Conservation (phyloP, 2,888 invertebrate genomes). For the Drosophila rellima region DNA sequence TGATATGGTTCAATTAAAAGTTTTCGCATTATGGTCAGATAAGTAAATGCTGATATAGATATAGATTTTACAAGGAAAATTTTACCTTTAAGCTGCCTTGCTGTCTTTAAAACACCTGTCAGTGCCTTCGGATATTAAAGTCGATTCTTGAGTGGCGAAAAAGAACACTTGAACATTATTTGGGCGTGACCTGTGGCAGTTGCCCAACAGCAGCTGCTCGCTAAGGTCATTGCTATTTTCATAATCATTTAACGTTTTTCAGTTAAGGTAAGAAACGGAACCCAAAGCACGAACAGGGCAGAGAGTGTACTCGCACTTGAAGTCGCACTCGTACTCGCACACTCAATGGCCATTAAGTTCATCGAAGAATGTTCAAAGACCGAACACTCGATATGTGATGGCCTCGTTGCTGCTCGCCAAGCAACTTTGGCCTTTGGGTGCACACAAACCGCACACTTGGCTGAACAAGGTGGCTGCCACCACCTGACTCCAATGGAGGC, state of each 20-base stretch:
- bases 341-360: slow-evolving; percentile 78
- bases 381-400: slow-evolving; percentile 58
- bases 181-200: slow-evolving; percentile 71
- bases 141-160: slow-evolving; percentile 27
- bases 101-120: not conserved
- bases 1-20: too few relatives aligned
- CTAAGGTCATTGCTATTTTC: slow-evolving; percentile 72
- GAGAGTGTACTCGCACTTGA: slow-evolving; percentile 14
- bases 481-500: slow-evolving; percentile 55
- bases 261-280: slow-evolving; percentile 24
- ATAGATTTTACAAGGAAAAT: too few relatives aligned
- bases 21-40: too few relatives aligned
- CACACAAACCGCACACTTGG: slow-evolving; percentile 68
- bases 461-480: slow-evolving; percentile 68
- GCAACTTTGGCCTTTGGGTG: slow-evolving; percentile 57
- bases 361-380: slow-evolving; percentile 75
- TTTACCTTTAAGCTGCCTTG: not conserved
- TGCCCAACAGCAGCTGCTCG: slow-evolving; percentile 37
- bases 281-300: not conserved
- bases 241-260: slow-evolving; percentile 72
- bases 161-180: slow-evolving; percentile 64
- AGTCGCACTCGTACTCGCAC: slow-evolving; percentile 23
- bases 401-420: slow-evolving; percentile 27
- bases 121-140: slow-evolving; percentile 15
- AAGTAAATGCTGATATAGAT: too few relatives aligned